Base-by-base conservation (phyloP, 2,113 vertebrate species). In the Macquaria ambigua region DNA sequence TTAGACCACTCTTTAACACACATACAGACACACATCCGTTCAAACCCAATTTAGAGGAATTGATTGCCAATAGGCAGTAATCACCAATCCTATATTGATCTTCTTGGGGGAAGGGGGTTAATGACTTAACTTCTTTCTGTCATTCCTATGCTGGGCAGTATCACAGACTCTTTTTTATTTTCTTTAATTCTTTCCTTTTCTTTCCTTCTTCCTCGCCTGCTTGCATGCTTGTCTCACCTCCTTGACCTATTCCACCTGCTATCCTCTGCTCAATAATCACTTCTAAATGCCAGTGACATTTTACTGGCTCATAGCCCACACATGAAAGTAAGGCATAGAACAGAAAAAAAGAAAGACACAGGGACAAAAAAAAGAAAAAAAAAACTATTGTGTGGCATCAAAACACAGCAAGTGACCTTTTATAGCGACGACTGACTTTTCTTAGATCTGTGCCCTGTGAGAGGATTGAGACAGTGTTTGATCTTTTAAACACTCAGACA, bases 401-500 rank as follows among this genome's bases (percentile, higher is more conserved):
- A 90, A 91, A 91, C 79, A 69, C 67, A 82, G 86, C 56, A 81
- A 81, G 82, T 93, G 94, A 96, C 95, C 94, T 94, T 95, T 92
- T 82, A 67, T 55, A 64, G 86, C 9, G 56, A 77, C 28, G 61
- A 52, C 75, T 85, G 81, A 80, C 83, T 92, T 53, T 74, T 71
- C 76, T 87, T 74, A 88, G 89, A 91, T 91, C 66, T 25, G 21
- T 61, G 68, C 67, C 79, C 90, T 87, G 88, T 73, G 88, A 84
- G 84, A 85, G 81, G 84, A 87, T 67, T 52, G 90, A 89, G 80
- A 84, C 84, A n/a, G 67, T 62, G 73, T 92, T 91, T 94, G 90
- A 94, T 94, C 90, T 92, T 93, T 94, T 91, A 90, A 90, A 91
- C 90, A 91, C 74, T 89, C 81, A 92, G 91, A 90, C 88, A 86